Conservation (phyloP, 2,113 vertebrate species). For the Rhineura floridana region DNA sequence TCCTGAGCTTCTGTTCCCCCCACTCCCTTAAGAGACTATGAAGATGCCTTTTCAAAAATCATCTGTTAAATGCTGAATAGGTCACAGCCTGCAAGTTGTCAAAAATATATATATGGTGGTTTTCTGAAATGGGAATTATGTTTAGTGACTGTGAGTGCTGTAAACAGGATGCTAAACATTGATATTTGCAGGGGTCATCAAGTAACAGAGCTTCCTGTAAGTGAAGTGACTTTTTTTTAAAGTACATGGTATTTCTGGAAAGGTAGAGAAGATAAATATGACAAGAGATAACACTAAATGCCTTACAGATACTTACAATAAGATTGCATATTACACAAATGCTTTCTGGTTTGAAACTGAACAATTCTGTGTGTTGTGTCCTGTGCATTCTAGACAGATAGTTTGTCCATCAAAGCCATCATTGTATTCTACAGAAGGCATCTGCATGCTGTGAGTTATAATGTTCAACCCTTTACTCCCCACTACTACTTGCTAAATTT, state of each 20-base stretch:
- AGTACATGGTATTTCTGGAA: constrained; percentile 14
- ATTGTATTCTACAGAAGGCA: constrained; percentile 11
- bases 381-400: too few species aligned
- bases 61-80: not conserved
- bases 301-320: constrained; percentile 56
- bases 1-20: too few species aligned
- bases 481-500: not conserved
- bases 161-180: too few species aligned
- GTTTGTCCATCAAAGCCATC: constrained; percentile 35
- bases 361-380: too few species aligned
- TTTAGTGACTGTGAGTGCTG: too few species aligned
- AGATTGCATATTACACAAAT: too few species aligned
- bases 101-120: too few species aligned
- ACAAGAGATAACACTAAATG: constrained; percentile 41
- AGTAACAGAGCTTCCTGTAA: constrained; percentile 14
- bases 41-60: constrained; percentile 27
- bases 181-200: not conserved
- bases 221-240: constrained; percentile 35
- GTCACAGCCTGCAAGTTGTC: not conserved
- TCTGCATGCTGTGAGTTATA: not conserved
- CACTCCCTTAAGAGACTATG: constrained; percentile 21
- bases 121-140: too few species aligned
- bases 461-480: not conserved
- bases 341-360: too few species aligned
- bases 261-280: constrained; percentile 47